Evolutionary conservation across 2,113 vertebrate species (phyloP).

Genomic region (Daboia siamensis): DNA sequence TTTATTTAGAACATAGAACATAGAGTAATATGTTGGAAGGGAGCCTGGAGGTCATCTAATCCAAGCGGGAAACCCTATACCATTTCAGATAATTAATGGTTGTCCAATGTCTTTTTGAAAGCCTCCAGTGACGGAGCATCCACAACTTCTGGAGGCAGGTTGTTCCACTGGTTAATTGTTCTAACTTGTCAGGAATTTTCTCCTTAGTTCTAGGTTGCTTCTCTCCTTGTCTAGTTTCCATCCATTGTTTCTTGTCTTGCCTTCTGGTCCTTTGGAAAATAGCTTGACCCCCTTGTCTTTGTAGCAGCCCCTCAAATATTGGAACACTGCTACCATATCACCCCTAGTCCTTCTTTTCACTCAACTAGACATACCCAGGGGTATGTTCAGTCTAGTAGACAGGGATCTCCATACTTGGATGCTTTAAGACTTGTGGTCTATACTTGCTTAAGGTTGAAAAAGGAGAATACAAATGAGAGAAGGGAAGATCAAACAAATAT

Average conservation of each 20-base stretch:
- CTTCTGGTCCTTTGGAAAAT: background rate
- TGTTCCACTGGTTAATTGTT: background rate
- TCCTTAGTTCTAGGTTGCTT: background rate
- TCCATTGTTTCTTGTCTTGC: background rate
- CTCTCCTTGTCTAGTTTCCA: background rate
- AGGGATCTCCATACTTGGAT: background rate
- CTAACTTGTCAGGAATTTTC: background rate
- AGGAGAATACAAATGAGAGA: too few species aligned
- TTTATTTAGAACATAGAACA: background rate
- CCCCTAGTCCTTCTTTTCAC: background rate
- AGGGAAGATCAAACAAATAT: too few species aligned
- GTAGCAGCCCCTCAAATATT: background rate
- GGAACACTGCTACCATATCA: background rate
- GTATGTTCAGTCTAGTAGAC: background rate
- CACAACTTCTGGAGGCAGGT: background rate
- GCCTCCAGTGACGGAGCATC: background rate
- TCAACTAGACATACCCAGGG: background rate
- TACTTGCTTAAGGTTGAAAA: too few species aligned
- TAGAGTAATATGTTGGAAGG: too few species aligned
- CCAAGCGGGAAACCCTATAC: background rate
- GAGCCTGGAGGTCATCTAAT: too few species aligned
- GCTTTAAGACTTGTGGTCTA: background rate
- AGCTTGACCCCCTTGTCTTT: background rate
- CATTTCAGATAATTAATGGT: background rate
- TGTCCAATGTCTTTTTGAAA: background rate